Evolutionary conservation across 2,888 invertebrate species (phyloP), one percentile per base, ranked within the genome.

Genomic region (Apantesis nais): DNA sequence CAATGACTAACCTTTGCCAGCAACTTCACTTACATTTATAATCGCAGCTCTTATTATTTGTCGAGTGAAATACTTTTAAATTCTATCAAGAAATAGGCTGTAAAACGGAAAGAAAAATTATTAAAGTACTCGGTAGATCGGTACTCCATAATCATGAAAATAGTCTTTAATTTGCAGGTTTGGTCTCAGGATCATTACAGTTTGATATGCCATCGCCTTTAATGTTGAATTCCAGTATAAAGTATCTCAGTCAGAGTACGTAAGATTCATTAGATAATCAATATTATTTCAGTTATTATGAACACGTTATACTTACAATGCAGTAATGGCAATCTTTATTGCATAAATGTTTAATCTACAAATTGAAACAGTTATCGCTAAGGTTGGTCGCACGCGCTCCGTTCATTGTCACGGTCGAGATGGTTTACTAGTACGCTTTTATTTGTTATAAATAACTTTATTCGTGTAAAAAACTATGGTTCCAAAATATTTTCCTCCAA

Each of bases 321-420:
- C 25, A 25, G 7, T 11, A 4, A 34, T 8, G 16, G 39, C 1
- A 52, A 34, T n/a, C 37, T 37, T n/a, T 52, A 52, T 52, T 62
- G 19, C 62, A 62, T 41, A 62, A 63, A 52, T 52, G 37, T 52
- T 52, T 65, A 48, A 48, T 48, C 29, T 65, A 29, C 65, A 34
- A 65, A 65, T n/a, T 52, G 34, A 48, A 65, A 52, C 16, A 25
- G 31, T 34, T 64, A 16, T 66, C 52, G 65, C 12, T 41, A 52
- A 41, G 52, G 44, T 67, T 48, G 62, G 16, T n/a, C 77, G 71
- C 72, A 75, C n/a, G 48, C 48, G 48, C n/a, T n/a, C 76, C 73
- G 86, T 83, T 83, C 87, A 88, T 83, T 86, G 88, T 86, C 87
- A 87, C 64, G 86, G 88, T 66, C 87, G 74, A 77, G 74, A 25